Percentiles rank a stretch among this genome's conserved stretches.
Conservation (phyloP, 2,113 vertebrate genomes). For the Rhizomys pruinosus region DNA sequence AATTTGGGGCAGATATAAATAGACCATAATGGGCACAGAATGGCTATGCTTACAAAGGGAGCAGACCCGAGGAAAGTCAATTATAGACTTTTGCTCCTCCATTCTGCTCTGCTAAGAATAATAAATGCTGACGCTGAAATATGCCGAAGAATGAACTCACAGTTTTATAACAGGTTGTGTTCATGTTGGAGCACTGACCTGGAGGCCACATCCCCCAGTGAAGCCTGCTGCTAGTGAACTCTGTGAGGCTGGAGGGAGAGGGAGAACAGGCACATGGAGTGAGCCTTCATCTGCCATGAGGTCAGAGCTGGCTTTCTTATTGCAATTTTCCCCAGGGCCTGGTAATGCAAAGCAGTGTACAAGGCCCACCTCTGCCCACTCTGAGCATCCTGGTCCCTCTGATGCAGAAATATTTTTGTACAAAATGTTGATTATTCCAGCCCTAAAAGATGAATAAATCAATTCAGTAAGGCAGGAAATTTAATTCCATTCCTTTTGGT, state of each 20-base stretch:
- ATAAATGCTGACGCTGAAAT: neutral
- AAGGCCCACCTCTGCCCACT: neutral
- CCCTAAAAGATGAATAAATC: neutral
- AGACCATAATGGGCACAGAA: neutral
- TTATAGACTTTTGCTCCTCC: neutral
- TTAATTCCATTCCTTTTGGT: slow-evolving; percentile 25
- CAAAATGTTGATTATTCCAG: neutral
- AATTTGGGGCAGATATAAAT: neutral
- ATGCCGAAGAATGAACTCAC: neutral
- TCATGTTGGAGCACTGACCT: neutral
- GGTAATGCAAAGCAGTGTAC: neutral
- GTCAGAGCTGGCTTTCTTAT: neutral
- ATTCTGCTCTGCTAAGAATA: neutral
- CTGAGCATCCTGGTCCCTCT: rapidly evolving
- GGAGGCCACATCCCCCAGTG: rapidly evolving
- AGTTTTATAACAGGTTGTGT: neutral
- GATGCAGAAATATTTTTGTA: neutral
- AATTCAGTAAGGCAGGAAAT: neutral
- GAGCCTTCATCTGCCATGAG: too few species aligned
- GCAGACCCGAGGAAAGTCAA: neutral
- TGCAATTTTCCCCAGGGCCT: rapidly evolving
- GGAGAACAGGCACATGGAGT: neutral
- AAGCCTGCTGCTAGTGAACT: neutral
- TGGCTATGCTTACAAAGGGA: neutral
- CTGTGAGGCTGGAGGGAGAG: neutral